phyloP scores from a whole-genome alignment of 2,797 vertebrate genomes.

The Scomberomorus guttatus region DNA sequence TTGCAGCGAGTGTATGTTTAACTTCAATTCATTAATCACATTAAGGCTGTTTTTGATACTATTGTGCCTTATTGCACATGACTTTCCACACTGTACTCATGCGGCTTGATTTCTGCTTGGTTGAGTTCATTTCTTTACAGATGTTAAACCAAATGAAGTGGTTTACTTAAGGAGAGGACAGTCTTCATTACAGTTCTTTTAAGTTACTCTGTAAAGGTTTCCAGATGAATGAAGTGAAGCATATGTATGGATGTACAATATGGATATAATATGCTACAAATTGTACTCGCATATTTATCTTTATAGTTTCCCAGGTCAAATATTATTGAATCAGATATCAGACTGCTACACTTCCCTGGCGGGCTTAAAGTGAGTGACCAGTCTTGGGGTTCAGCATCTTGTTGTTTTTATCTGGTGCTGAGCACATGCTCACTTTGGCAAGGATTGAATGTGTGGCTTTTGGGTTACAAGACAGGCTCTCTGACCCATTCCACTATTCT shows the following conservation, averaged over 20 bases:
- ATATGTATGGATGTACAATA: not conserved
- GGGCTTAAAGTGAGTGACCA: not conserved
- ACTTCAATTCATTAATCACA: constrained; percentile 6
- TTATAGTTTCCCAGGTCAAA: not conserved
- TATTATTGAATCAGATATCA: not conserved
- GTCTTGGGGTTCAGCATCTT: not conserved
- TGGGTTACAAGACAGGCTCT: not conserved
- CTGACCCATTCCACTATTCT: not conserved
- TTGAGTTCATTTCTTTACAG: constrained; percentile 13
- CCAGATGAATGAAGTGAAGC: constrained; percentile 2
- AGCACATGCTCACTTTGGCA: not conserved
- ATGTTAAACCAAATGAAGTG: not conserved
- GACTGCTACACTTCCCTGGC: not conserved
- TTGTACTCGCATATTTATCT: not conserved
- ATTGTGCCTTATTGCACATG: not conserved
- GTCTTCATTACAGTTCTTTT: not conserved
- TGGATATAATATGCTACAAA: not conserved
- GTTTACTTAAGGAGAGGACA: not conserved
- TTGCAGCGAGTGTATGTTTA: constrained; percentile 3
- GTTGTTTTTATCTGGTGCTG: too few species aligned
- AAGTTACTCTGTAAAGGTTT: not conserved
- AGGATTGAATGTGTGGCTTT: not conserved
- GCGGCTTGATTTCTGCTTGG: not conserved
- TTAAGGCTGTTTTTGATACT: not conserved
- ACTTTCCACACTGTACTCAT: not conserved